phyloP scores from a whole-genome alignment of 2,888 invertebrate genomes.

The Sinelater perroti region DNA sequence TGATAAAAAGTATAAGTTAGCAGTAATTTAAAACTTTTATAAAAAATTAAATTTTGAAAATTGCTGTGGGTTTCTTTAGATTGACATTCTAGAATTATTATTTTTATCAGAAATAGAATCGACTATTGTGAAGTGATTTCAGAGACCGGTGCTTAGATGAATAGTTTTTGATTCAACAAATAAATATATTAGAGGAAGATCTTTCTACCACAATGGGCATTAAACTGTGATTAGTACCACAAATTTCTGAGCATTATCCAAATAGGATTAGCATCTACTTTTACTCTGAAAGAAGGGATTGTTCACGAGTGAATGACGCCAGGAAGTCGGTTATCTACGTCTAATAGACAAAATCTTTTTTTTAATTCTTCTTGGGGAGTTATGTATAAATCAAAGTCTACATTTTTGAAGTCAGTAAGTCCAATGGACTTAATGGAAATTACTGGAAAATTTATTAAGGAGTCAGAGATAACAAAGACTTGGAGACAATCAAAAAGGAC shows the following conservation, averaged over 20 bases:
- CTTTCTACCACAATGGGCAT: conserved; percentile 77
- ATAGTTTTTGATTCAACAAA: conserved; percentile 65
- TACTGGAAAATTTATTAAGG: too few relatives aligned
- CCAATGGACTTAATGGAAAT: too few relatives aligned
- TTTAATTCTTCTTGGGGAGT: conserved; percentile 60
- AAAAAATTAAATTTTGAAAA: too few relatives aligned
- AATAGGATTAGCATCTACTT: conserved; percentile 73
- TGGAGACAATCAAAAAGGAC: not conserved
- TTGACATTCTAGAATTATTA: conserved; percentile 72
- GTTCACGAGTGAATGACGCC: conserved; percentile 70
- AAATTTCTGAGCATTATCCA: conserved; percentile 85
- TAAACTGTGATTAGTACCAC: conserved; percentile 82
- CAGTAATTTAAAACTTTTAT: too few relatives aligned
- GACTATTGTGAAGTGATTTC: conserved; percentile 73
- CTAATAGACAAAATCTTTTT: conserved; percentile 66
- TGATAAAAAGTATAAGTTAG: too few relatives aligned
- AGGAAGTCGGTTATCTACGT: conserved; percentile 70
- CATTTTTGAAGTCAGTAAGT: conserved; percentile 69
- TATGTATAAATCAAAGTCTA: conserved; percentile 73
- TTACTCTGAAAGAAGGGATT: conserved; percentile 54
- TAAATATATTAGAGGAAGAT: conserved; percentile 64
- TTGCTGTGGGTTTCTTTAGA: conserved; percentile 73
- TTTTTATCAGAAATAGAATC: conserved; percentile 71
- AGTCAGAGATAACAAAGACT: not conserved
- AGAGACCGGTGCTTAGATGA: conserved; percentile 76